Conservation (phyloP, 1,140 invertebrate genomes). For the Lordiphosa stackelbergi region DNA sequence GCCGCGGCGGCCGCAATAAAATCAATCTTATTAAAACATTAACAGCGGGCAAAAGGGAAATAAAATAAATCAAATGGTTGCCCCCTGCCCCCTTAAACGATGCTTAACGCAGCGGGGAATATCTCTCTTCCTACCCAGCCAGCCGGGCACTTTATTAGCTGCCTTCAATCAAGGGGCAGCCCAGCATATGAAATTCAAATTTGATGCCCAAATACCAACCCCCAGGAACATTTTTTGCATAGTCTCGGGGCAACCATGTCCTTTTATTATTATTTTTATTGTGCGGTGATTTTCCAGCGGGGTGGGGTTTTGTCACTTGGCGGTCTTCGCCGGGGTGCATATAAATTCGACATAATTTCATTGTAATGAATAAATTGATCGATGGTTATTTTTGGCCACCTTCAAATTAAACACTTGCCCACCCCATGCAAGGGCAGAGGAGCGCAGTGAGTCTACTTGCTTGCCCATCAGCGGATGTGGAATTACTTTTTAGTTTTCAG, state of each 20-base stretch:
- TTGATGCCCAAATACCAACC: slow-evolving; percentile 49
- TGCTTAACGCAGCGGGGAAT: slow-evolving; percentile 62
- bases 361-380: slow-evolving; percentile 78
- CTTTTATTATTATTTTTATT: slow-evolving; percentile 77
- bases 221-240: slow-evolving; percentile 49
- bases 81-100: slow-evolving; percentile 34
- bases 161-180: slow-evolving; percentile 60
- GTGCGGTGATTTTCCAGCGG: slow-evolving; percentile 70
- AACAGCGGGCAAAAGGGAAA: slow-evolving; percentile 63
- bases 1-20: slow-evolving; percentile 57
- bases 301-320: slow-evolving; percentile 31
- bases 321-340: slow-evolving; percentile 65
- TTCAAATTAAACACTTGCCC: slow-evolving; percentile 60
- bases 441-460: too few species aligned
- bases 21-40: slow-evolving; percentile 76
- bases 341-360: slow-evolving; percentile 77
- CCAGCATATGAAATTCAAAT: slow-evolving; percentile 74
- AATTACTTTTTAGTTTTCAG: too few species aligned
- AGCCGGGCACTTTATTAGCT: slow-evolving; percentile 59
- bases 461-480: too few species aligned
- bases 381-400: slow-evolving; percentile 64
- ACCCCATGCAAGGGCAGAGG: slow-evolving; percentile 9
- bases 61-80: slow-evolving; percentile 72
- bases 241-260: slow-evolving; percentile 49
- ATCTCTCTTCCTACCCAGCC: slow-evolving; percentile 9